Conservation (phyloP, 2,113 vertebrate species). For the Stegastes partitus region DNA sequence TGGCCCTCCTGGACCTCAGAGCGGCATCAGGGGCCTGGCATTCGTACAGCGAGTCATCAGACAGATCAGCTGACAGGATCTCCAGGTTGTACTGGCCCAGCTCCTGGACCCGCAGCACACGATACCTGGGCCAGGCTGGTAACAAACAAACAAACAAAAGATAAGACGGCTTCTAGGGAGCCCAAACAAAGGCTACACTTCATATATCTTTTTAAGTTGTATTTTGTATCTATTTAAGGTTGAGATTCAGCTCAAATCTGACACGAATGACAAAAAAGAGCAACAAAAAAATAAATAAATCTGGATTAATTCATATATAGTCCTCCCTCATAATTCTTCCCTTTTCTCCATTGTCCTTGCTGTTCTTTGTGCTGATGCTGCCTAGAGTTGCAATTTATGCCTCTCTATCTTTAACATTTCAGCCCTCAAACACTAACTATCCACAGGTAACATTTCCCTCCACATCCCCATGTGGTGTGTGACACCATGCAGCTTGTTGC, state of each 20-base stretch:
- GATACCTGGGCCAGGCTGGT: conserved; percentile 95
- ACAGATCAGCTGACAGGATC: conserved; percentile 91
- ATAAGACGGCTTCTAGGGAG: background rate
- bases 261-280: too few species aligned
- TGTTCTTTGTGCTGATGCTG: background rate
- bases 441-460: background rate
- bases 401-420: background rate
- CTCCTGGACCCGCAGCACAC: conserved; percentile 89
- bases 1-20: conserved; percentile 91
- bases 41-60: conserved; percentile 93
- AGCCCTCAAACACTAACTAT: background rate
- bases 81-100: conserved; percentile 95
- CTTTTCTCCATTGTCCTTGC: background rate
- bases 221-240: background rate
- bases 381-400: background rate
- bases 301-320: too few species aligned
- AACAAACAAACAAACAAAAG: conserved; percentile 46
- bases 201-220: too few species aligned
- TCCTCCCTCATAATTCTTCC: background rate
- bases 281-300: conserved; percentile 1
- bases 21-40: conserved; percentile 96
- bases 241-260: background rate
- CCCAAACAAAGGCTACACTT: too few species aligned
- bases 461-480: conserved; percentile 7
- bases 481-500: background rate